Evolutionary conservation across 1,140 invertebrate genomes (phyloP).

Genomic region (Drosophila nigromelanica): DNA sequence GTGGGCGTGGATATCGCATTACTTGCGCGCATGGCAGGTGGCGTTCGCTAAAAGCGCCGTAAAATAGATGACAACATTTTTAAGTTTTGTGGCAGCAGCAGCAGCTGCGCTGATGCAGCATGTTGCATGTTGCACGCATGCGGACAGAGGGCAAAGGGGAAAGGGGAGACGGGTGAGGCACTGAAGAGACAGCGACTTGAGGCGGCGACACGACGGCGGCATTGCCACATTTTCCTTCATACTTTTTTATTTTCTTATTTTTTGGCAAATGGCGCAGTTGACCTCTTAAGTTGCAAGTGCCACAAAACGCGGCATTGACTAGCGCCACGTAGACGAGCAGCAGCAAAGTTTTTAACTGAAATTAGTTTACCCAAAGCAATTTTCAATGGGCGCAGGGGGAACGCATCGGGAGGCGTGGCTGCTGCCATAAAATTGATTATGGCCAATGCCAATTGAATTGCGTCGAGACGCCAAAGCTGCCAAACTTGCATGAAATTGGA

Average conservation of each 20-base stretch:
- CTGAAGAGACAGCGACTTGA: not conserved
- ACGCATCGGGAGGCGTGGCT: not conserved
- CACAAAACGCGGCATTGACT: constrained; percentile 22
- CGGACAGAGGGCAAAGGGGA: too few relatives aligned
- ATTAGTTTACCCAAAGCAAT: constrained; percentile 46
- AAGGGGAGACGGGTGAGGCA: too few relatives aligned
- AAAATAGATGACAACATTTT: constrained; percentile 40
- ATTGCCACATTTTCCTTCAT: not conserved
- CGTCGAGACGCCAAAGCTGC: constrained; percentile 17
- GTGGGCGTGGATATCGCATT: constrained; percentile 62
- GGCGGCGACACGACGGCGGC: constrained; percentile 43
- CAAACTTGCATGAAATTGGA: constrained; percentile 5
- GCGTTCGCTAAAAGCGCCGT: constrained; percentile 51
- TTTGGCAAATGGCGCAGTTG: constrained; percentile 62
- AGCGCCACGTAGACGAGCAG: constrained; percentile 22
- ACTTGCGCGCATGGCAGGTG: constrained; percentile 50
- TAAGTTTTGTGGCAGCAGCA: constrained; percentile 9
- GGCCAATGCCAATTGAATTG: constrained; percentile 29
- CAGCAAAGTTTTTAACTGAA: constrained; percentile 33
- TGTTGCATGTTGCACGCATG: constrained; percentile 19
- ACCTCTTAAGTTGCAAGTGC: constrained; percentile 29
- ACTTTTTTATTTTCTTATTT: constrained; percentile 10
- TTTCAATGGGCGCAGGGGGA: not conserved
- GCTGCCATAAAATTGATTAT: constrained; percentile 17
- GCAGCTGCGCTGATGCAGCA: not conserved